A percentile compares a stretch with the other conserved stretches of the same genome.
These are phyloP conservation scores for Mimas tiliae DNA, from an alignment of 2,888 invertebrate genomes.

Conservation along the genomic window DNA sequence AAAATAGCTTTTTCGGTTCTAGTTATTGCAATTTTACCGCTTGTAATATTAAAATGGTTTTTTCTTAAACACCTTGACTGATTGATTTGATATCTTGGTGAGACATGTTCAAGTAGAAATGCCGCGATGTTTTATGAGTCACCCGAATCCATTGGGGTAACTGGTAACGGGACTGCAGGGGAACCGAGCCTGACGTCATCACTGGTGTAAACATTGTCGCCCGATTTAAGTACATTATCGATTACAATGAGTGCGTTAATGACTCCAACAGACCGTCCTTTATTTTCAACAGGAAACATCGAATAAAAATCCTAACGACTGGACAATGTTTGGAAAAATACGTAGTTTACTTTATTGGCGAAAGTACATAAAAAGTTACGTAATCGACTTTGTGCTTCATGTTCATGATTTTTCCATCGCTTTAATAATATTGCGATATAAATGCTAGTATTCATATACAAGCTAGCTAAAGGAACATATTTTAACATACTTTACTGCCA, in stretches of 20 bases:
- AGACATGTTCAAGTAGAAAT: slow-evolving; percentile 30
- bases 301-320: slow-evolving; percentile 23
- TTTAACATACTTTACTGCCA: too few species aligned
- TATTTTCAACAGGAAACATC: slow-evolving; percentile 30
- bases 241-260: slow-evolving; percentile 42
- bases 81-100: slow-evolving; percentile 29
- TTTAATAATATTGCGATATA: too few species aligned
- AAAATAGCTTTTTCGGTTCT: not conserved
- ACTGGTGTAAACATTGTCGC: slow-evolving; percentile 47
- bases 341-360: not conserved
- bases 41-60: not conserved
- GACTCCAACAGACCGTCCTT: slow-evolving; percentile 43
- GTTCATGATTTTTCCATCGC: too few species aligned
- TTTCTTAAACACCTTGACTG: not conserved
- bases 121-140: slow-evolving; percentile 52
- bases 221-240: slow-evolving; percentile 48
- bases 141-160: slow-evolving; percentile 29
- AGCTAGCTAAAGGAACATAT: too few species aligned
- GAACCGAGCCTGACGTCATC: slow-evolving; percentile 59
- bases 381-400: not conserved
- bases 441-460: too few species aligned
- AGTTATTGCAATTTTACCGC: not conserved
- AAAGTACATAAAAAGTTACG: slow-evolving; percentile 1
- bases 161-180: slow-evolving; percentile 34
- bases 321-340: slow-evolving; percentile 15